Evolutionary conservation across 2,113 vertebrate species (phyloP), one percentile per base, ranked within the genome.

Genomic region (Brachyhypopomus gauderio): DNA sequence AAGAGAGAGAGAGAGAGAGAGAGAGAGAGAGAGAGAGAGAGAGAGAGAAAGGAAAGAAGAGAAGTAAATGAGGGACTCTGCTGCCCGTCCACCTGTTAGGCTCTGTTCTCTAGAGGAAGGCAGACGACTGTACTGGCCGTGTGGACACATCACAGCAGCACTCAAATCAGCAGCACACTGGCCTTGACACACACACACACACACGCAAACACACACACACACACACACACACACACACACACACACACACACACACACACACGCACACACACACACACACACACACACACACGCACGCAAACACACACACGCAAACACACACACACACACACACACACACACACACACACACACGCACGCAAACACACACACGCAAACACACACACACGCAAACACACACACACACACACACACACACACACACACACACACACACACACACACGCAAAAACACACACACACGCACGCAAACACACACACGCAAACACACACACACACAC

Each of bases 1-100:
- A 7, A 69, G 66, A 67, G 16, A 36, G 6, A 38, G 34, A 3
- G 19, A 38, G 6, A 34, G 25, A 75, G n/a, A 69, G 73, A 76
- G 34, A 76, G 66, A 71, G 64, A 67, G 64, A 36, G 16, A 67
- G 66, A 7, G 64, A 36, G 64, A 4, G n/a, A 67, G 17, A 20
- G 2, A 0, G 34, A 27, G 34, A 16, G 30, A 5, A 30, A 3
- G n/a, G 9, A 55, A 19, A 14, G 7, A 67, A 36, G 20, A 67
- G 34, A 67, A 36, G 30, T n/a, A 70, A 20, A 70, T 5, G 22
- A 41, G 19, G 8, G 66, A n/a, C 9, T 30, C 30, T 8, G 3
- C 17, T 30, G 27, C 14, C 30, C 17, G 1, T 20, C 17, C 64
- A 67, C 27, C 27, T 67, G 5, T 67, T 20, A 67, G 25, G 4